A percentile compares a stretch with the other conserved stretches of the same genome.
Conservation (phyloP, 2,888 invertebrate genomes). For the Synanthedon tipuliformis region DNA sequence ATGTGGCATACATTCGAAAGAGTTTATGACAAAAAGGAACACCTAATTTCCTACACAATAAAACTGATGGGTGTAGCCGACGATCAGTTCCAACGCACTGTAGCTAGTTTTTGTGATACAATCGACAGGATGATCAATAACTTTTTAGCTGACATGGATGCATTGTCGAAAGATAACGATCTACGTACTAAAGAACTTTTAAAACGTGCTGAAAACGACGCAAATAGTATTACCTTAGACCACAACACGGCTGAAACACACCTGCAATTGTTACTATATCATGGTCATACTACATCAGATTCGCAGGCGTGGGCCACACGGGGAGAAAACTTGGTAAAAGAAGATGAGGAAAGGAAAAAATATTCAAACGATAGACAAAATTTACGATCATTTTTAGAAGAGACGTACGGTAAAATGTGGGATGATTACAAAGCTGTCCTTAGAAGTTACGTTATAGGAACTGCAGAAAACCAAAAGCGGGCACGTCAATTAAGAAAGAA, state of each 20-base stretch:
- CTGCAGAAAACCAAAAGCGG: conserved; percentile 52
- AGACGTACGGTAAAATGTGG: conserved; percentile 44
- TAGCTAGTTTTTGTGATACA: conserved; percentile 72
- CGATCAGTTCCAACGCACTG: conserved; percentile 73
- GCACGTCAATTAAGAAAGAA: conserved; percentile 48
- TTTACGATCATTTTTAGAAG: conserved; percentile 45
- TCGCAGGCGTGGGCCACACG: conserved; percentile 42
- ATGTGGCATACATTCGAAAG: conserved; percentile 66
- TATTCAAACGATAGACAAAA: conserved; percentile 40
- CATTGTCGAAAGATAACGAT: conserved; percentile 36
- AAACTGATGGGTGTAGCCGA: conserved; percentile 72
- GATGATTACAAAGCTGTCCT: conserved; percentile 51
- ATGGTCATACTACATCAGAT: conserved; percentile 43
- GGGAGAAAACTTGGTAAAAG: conserved; percentile 53
- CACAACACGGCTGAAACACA: conserved; percentile 52
- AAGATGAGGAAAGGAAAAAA: conserved; percentile 49
- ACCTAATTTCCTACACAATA: conserved; percentile 66
- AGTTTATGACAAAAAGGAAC: conserved; percentile 69
- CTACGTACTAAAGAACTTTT: conserved; percentile 28
- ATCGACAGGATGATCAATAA: conserved; percentile 72
- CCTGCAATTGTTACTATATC: conserved; percentile 46
- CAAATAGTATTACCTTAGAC: conserved; percentile 25
- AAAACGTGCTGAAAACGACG: conserved; percentile 31
- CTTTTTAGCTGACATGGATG: conserved; percentile 43
- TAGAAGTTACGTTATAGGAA: conserved; percentile 40